Conservation (phyloP, 2,113 vertebrate species). For the Oreochromis spilurus region DNA sequence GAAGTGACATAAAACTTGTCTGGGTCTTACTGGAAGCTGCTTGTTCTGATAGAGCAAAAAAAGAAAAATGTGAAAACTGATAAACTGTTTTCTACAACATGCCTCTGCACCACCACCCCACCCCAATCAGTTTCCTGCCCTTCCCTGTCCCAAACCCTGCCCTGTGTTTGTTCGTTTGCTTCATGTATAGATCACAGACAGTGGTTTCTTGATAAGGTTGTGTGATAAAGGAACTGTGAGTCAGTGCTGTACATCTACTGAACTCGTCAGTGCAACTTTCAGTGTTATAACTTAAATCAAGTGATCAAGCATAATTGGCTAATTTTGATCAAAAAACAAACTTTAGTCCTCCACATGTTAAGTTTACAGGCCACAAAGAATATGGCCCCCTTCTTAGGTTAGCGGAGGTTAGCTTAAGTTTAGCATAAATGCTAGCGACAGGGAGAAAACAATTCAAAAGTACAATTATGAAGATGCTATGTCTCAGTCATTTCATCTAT, state of each 20-base stretch:
- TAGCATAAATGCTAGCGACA: not conserved
- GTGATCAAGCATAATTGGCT: not conserved
- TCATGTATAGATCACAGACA: constrained; percentile 16
- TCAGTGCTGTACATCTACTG: constrained; percentile 21
- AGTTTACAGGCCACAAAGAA: not conserved
- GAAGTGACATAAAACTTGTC: constrained; percentile 70
- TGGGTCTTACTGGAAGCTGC: constrained; percentile 74
- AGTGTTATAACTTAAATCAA: not conserved
- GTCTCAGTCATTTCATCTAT: not conserved
- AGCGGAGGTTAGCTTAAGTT: not conserved
- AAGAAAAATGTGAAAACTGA: constrained; percentile 29
- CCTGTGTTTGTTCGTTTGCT: constrained; percentile 29
- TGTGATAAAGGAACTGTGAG: constrained; percentile 20
- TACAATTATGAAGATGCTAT: not conserved
- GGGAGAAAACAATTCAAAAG: not conserved
- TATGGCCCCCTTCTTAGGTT: too few relatives aligned
- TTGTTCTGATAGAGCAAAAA: constrained; percentile 38
- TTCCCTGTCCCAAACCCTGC: constrained; percentile 31
- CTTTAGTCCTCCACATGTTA: not conserved
- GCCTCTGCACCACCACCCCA: not conserved
- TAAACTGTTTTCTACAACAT: not conserved
- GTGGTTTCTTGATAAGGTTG: constrained; percentile 47
- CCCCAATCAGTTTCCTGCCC: constrained; percentile 4
- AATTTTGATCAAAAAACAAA: not conserved
- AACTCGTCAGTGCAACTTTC: constrained; percentile 8